Evolutionary conservation across 1,140 invertebrate species (phyloP).

Genomic region (Scylla paramamosain): DNA sequence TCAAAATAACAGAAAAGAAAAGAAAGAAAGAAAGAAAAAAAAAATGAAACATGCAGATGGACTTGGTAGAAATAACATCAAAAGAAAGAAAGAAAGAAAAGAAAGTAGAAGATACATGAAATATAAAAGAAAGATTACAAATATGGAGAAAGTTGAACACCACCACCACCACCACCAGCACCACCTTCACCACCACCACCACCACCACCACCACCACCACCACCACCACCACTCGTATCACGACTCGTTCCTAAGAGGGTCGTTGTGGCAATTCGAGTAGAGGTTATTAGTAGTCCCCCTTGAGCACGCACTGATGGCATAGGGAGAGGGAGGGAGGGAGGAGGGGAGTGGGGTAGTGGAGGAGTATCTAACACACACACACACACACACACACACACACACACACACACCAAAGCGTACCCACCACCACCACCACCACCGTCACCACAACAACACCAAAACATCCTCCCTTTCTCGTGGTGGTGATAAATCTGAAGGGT

Average conservation of each 20-base stretch:
- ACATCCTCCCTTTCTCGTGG: too few relatives aligned
- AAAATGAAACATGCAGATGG: not conserved
- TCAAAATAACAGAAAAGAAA: too few relatives aligned
- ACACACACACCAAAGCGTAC: not conserved
- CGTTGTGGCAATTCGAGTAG: not conserved
- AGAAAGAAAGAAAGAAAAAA: not conserved
- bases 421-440: not conserved
- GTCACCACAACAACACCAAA: not conserved
- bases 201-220: not conserved
- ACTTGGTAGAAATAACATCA: too few relatives aligned
- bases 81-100: not conserved
- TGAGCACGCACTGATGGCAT: not conserved
- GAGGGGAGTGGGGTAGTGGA: not conserved
- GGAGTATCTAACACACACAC: not conserved
- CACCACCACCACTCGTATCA: not conserved
- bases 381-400: constrained; percentile 43
- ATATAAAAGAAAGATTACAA: not conserved
- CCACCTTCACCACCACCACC: too few relatives aligned
- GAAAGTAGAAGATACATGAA: not conserved
- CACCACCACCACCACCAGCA: too few relatives aligned
- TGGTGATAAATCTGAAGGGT: too few relatives aligned
- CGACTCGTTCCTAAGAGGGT: not conserved
- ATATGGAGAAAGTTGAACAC: too few relatives aligned
- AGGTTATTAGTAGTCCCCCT: not conserved
- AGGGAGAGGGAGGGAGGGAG: not conserved